phyloP scores from a whole-genome alignment of 2,113 vertebrate species.

The Falcunculus frontatus region DNA sequence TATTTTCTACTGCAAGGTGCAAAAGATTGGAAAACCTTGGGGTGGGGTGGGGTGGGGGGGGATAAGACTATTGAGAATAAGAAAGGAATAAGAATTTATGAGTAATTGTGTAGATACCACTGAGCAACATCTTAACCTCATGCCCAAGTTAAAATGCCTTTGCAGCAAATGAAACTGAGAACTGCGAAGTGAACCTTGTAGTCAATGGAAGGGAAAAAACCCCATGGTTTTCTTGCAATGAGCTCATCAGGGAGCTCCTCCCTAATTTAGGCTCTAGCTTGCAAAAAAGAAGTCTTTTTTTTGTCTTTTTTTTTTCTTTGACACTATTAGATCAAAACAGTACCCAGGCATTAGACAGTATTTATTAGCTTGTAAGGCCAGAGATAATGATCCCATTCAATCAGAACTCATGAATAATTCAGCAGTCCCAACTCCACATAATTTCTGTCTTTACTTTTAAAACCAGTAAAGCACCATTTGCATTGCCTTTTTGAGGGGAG shows the following conservation, averaged over 20 bases:
- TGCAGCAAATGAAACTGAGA: not conserved
- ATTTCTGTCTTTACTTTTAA: conserved; percentile 76
- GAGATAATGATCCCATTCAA: conserved; percentile 81
- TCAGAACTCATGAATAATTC: conserved; percentile 80
- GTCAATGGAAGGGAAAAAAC: not conserved
- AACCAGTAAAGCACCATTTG: conserved; percentile 70
- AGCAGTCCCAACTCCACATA: conserved; percentile 74
- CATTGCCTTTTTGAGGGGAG: conserved; percentile 51
- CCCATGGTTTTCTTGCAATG: conserved; percentile 16
- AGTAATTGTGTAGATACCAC: not conserved
- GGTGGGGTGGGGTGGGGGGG: fast-evolving
- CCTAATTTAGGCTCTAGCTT: conserved; percentile 63
- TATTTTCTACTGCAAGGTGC: not conserved
- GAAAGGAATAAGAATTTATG: not conserved
- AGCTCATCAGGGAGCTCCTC: conserved; percentile 62
- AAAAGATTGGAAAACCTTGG: not conserved
- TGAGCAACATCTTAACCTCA: not conserved
- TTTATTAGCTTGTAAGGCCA: conserved; percentile 79
- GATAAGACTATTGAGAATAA: not conserved
- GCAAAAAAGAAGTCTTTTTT: conserved; percentile 24
- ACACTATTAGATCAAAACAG: conserved; percentile 79
- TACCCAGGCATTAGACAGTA: conserved; percentile 77
- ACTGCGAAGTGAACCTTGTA: not conserved
- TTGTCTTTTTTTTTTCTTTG: not conserved
- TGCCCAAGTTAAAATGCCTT: conserved; percentile 21